Conservation (phyloP, 2,888 invertebrate genomes). For the Glyphotaelius pellucidus region DNA sequence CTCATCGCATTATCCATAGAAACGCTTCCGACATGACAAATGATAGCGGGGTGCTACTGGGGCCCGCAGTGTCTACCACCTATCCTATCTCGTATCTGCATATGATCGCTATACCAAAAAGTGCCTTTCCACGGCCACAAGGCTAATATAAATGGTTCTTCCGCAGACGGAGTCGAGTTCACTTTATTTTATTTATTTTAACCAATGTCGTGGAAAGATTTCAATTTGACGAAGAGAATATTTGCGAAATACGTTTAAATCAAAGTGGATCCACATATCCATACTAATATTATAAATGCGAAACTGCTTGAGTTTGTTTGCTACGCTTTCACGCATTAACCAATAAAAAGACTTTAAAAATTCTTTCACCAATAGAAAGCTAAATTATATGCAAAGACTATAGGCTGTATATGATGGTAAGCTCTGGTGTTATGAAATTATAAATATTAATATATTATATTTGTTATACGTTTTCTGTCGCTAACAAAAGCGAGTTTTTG, state of each 20-base stretch:
- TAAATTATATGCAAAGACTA: too few species aligned
- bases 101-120: slow-evolving; percentile 55
- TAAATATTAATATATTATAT: too few species aligned
- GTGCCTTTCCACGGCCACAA: slow-evolving; percentile 44
- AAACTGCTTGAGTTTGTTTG: too few species aligned
- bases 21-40: slow-evolving; percentile 65
- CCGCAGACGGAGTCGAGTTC: slow-evolving; percentile 38
- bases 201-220: slow-evolving; percentile 17
- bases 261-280: too few species aligned
- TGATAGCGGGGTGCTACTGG: slow-evolving; percentile 49
- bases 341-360: too few species aligned
- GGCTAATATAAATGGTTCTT: slow-evolving; percentile 55
- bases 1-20: slow-evolving; percentile 62
- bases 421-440: too few species aligned
- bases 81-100: slow-evolving; percentile 51
- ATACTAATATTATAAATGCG: too few species aligned
- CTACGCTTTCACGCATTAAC: too few species aligned
- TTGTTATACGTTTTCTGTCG: too few species aligned
- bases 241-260: not conserved
- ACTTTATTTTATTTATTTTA: slow-evolving; percentile 52
- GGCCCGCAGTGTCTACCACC: not conserved
- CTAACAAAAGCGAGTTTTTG: too few species aligned
- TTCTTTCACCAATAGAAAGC: too few species aligned
- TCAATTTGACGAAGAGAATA: not conserved
- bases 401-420: too few species aligned